These are phyloP conservation scores for Drosophila kanekoi DNA, from an alignment of 2,888 invertebrate genomes.

Conservation along the genomic window DNA sequence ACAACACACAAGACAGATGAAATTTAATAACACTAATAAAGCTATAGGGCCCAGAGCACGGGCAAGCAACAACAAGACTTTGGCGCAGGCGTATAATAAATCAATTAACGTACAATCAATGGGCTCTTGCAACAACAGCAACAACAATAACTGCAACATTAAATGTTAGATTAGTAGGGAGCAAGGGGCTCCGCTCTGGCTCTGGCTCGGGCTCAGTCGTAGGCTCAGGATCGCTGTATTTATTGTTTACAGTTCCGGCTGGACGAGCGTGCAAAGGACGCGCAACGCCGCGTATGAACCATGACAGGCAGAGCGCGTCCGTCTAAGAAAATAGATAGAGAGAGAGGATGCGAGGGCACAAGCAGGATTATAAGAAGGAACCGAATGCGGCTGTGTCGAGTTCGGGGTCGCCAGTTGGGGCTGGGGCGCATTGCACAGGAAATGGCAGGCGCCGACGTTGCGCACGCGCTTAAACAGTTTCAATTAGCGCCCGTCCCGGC, in stretches of 20 bases:
- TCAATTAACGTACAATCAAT: slow-evolving; percentile 68
- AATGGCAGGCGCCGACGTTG: slow-evolving; percentile 56
- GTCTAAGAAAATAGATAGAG: not conserved
- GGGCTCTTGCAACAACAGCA: slow-evolving; percentile 19
- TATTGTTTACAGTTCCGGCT: slow-evolving; percentile 84
- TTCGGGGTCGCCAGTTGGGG: slow-evolving; percentile 1
- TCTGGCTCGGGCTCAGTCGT: slow-evolving; percentile 10
- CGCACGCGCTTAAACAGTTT: slow-evolving; percentile 67
- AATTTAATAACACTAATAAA: slow-evolving; percentile 78
- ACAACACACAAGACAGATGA: slow-evolving; percentile 55
- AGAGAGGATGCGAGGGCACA: not conserved
- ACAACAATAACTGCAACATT: slow-evolving; percentile 19
- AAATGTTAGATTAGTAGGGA: slow-evolving; percentile 42
- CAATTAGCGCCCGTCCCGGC: slow-evolving; percentile 62
- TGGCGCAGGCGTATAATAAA: slow-evolving; percentile 77
- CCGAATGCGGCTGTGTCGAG: slow-evolving; percentile 6
- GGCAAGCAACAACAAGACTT: slow-evolving; percentile 34
- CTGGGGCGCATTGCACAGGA: slow-evolving; percentile 37
- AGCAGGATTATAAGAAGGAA: slow-evolving; percentile 38
- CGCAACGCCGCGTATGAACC: slow-evolving; percentile 52
- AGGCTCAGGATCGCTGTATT: slow-evolving; percentile 53
- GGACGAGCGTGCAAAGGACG: slow-evolving; percentile 69
- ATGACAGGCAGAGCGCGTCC: slow-evolving; percentile 23
- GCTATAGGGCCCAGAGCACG: slow-evolving; percentile 53
- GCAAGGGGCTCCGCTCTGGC: slow-evolving; percentile 35